phyloP scores from a whole-genome alignment of 2,797 vertebrate genomes.

The Ctenochaetus hawaiiensis region DNA sequence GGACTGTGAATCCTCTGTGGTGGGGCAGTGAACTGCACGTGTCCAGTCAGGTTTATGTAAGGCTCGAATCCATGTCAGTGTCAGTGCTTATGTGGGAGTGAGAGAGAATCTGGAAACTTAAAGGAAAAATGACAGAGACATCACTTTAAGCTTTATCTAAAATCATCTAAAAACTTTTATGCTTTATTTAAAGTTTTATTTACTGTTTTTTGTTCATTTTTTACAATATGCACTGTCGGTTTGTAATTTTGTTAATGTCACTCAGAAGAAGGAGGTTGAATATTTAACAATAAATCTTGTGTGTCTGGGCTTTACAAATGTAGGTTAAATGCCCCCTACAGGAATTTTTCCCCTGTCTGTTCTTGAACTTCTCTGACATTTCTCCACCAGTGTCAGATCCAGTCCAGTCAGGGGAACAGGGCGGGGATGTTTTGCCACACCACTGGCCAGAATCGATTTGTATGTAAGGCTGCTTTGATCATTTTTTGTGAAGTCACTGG shows the following conservation, averaged over 20 bases:
- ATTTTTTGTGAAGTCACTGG: constrained; percentile 19
- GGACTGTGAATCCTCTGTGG: constrained; percentile 35
- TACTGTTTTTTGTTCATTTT: not conserved
- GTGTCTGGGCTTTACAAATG: not conserved
- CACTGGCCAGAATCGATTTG: constrained; percentile 47
- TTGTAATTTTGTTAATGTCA: not conserved
- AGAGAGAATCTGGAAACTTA: not conserved
- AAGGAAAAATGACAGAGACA: too few relatives aligned
- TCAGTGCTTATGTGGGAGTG: not conserved
- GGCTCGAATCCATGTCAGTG: constrained; percentile 32
- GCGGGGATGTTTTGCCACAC: constrained; percentile 34
- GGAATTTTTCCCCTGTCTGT: constrained; percentile 17
- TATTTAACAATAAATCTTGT: not conserved
- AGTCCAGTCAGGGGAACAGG: constrained; percentile 33
- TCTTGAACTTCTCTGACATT: constrained; percentile 22
- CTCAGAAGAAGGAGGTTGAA: too few relatives aligned
- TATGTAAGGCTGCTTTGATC: constrained; percentile 46
- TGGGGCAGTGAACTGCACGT: constrained; percentile 22
- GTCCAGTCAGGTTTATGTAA: constrained; percentile 50
- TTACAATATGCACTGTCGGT: not conserved
- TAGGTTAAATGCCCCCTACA: not conserved
- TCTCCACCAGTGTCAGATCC: constrained; percentile 35
- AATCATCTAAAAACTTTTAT: too few relatives aligned
- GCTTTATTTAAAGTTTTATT: constrained; percentile 13
- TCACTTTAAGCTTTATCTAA: too few relatives aligned